Percentiles rank a stretch among this genome's conserved stretches.
phyloP scores from a whole-genome alignment of 2,797 vertebrate species.

The Diplodus puntazzo region DNA sequence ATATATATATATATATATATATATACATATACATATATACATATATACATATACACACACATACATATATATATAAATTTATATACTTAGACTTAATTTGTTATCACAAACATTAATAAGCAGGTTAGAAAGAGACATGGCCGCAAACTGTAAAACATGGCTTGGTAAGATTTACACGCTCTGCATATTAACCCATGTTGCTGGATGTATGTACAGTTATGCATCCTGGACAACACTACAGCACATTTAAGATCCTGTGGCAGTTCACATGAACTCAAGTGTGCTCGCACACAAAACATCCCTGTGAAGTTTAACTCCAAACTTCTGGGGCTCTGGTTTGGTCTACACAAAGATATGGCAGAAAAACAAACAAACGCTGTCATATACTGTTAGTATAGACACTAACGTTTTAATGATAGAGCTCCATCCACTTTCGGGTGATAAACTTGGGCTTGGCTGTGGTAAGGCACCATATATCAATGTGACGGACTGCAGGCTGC shows the following conservation, averaged over 20 bases:
- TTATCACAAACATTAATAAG: constrained; percentile 59
- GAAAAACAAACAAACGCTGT: constrained; percentile 22
- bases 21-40: too few species aligned
- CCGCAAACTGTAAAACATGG: constrained; percentile 32
- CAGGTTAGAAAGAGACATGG: constrained; percentile 49
- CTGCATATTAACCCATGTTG: constrained; percentile 37
- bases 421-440: constrained; percentile 16
- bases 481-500: constrained; percentile 27
- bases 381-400: neutral
- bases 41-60: neutral
- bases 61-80: constrained; percentile 33
- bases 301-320: constrained; percentile 30
- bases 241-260: constrained; percentile 10
- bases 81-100: constrained; percentile 47
- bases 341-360: constrained; percentile 59
- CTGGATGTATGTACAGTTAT: constrained; percentile 48
- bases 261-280: constrained; percentile 7
- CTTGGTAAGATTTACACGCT: constrained; percentile 41
- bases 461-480: constrained; percentile 76
- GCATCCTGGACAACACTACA: constrained; percentile 45
- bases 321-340: constrained; percentile 46
- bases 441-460: constrained; percentile 60
- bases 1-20: too few species aligned
- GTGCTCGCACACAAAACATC: neutral
- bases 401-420: constrained; percentile 5